A percentile compares a stretch with the other conserved stretches of the same genome.
phyloP scores from a whole-genome alignment of 2,113 vertebrate species.

The Calonectris borealis region DNA sequence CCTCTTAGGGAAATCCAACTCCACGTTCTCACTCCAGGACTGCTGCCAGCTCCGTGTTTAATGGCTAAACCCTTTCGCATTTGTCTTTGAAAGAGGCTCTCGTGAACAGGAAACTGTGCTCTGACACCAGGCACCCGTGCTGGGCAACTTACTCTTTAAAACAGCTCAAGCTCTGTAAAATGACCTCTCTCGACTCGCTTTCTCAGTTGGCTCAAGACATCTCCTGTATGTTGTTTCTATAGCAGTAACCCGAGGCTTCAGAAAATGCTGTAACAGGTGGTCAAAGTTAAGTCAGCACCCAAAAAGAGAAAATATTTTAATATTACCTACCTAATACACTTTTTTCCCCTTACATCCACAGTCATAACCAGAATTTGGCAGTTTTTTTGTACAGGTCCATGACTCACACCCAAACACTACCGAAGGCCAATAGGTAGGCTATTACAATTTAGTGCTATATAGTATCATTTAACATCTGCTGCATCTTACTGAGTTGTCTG shows the following conservation, averaged over 20 bases:
- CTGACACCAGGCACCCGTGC: not conserved
- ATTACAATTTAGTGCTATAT: not conserved
- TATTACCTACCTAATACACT: not conserved
- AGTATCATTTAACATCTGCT: not conserved
- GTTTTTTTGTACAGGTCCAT: rapidly evolving
- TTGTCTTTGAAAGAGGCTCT: not conserved
- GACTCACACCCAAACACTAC: not conserved
- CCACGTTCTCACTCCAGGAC: not conserved
- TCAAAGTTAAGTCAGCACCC: not conserved
- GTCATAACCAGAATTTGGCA: not conserved
- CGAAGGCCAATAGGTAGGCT: not conserved
- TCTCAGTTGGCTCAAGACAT: not conserved
- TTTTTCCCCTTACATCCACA: not conserved
- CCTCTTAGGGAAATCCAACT: not conserved
- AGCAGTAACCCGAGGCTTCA: not conserved
- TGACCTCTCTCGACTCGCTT: not conserved
- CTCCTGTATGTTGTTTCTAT: not conserved
- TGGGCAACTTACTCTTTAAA: not conserved
- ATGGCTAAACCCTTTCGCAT: not conserved
- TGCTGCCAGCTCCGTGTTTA: not conserved
- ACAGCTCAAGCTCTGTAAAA: not conserved
- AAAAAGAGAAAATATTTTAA: not conserved
- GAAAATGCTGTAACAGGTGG: constrained; percentile 11
- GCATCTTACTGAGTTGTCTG: not conserved
- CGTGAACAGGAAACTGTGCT: constrained; percentile 1